Base-by-base conservation (phyloP, 2,113 vertebrate genomes). In the Pseudorasbora parva region DNA sequence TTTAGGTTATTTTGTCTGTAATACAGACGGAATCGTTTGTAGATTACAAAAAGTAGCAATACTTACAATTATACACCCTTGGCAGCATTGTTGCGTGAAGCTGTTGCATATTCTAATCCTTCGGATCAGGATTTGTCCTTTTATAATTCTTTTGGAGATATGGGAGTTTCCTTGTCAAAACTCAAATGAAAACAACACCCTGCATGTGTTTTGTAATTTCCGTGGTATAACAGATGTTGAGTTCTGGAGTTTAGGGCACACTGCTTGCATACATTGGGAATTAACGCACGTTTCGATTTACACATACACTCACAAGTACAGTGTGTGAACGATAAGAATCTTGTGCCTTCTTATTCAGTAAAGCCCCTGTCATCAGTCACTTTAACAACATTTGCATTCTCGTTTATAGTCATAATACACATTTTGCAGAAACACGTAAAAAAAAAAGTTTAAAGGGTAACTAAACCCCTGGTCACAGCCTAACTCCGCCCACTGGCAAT, bases 191-290 rank as follows among this genome's bases (percentile, higher is more conserved):
- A 82, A 79, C 23, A 85, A 83, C 47, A 21, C 43, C 19, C 54
- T 60, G 25, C 41, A 51, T 81, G 47, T 33, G 47, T 82, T 69
- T 47, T 78, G 82, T 78, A 78, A 78, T 84, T 88, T 86, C 84
- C 84, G 79, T 47, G 49, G 64, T 30, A 47, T 59, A 43, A 84
- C 60, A 83, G 66, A 78, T 72, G 86, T 78, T 30, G 27, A 17
- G 10, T 30, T 45, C 10, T 64, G 25, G 74, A 21, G 11, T 75
- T 60, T 74, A 30, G 11, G 59, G 37, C 59, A 62, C 37, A 15
- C 1, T 11, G 21, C 17, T 14, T 54, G 45, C 25, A 75, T 88
- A 88, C 87, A 89, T 21, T 89, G 92, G 91, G 90, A 92, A 92
- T 88, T 91, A 89, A 88, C 91, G 83, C 12, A 79, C 30, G 64